These are phyloP conservation scores for Parauchenoglanis punctatus DNA, from an alignment of 2,797 vertebrate genomes.

Conservation along the genomic window DNA sequence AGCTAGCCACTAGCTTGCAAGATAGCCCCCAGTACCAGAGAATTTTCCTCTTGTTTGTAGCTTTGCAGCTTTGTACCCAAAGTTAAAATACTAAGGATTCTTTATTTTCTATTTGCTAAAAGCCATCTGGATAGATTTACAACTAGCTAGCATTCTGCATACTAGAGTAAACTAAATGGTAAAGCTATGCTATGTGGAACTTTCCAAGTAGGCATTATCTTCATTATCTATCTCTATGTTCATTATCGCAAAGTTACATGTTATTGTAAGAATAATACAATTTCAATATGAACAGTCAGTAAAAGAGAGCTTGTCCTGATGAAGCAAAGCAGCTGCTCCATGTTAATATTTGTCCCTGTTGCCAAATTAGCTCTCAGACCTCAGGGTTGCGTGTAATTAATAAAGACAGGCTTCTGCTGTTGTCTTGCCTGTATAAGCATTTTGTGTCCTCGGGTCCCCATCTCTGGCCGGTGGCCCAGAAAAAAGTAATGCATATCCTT, in stretches of 20 bases:
- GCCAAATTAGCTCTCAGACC: conserved; percentile 44
- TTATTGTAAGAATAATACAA: conserved; percentile 13
- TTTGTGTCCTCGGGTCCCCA: conserved; percentile 37
- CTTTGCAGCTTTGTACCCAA: not conserved
- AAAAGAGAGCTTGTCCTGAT: not conserved
- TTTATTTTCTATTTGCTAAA: not conserved
- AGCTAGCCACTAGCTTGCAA: not conserved
- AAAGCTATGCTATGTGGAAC: not conserved
- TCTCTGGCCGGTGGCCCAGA: conserved; percentile 55
- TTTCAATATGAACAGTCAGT: conserved; percentile 1
- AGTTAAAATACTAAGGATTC: not conserved
- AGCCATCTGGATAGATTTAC: not conserved
- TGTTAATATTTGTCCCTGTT: conserved; percentile 43
- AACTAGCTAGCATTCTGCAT: not conserved
- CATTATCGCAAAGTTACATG: not conserved
- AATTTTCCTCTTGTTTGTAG: not conserved
- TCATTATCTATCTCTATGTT: too few species aligned
- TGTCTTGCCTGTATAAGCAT: conserved; percentile 49
- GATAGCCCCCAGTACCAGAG: too few species aligned
- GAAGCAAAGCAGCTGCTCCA: conserved; percentile 20
- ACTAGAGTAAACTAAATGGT: not conserved
- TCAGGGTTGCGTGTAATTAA: conserved; percentile 50
- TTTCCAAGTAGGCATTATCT: not conserved
- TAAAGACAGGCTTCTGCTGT: conserved; percentile 50
- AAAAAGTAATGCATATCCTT: conserved; percentile 44